Evolutionary conservation across 2,113 vertebrate genomes (phyloP).

Genomic region (Talpa occidentalis): DNA sequence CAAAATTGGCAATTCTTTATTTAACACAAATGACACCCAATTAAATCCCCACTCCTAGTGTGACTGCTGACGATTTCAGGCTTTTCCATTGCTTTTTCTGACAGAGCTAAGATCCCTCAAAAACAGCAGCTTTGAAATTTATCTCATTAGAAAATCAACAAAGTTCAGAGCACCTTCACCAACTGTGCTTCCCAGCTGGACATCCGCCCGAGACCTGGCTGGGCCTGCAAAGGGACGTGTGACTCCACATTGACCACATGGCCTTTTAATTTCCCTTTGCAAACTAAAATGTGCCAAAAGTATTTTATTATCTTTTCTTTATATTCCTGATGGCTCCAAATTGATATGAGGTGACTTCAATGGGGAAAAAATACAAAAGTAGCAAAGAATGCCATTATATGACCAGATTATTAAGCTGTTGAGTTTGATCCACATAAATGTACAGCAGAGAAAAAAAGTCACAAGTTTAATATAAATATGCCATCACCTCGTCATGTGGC

Average conservation of each 20-base stretch:
- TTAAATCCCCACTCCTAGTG: not conserved
- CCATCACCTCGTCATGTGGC: not conserved
- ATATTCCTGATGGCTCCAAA: not conserved
- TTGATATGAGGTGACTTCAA: not conserved
- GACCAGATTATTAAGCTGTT: not conserved
- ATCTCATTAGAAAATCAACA: not conserved
- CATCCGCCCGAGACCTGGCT: too few relatives aligned
- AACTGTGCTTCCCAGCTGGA: not conserved
- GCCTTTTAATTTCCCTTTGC: not conserved
- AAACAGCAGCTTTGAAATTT: not conserved
- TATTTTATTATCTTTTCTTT: not conserved
- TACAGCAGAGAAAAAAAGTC: not conserved
- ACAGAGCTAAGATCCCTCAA: not conserved
- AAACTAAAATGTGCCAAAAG: not conserved
- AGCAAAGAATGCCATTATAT: not conserved
- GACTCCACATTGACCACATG: not conserved
- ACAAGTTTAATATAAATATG: not conserved
- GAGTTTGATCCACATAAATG: not conserved
- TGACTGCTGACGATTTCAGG: not conserved
- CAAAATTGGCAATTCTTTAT: not conserved
- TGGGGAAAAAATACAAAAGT: not conserved
- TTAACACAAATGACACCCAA: not conserved
- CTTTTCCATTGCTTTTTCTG: not conserved
- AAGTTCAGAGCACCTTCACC: not conserved
- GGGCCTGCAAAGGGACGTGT: not conserved